A percentile compares a stretch with the other conserved stretches of the same genome.
Conservation (phyloP, 2,888 invertebrate species). For the Meta bourneti region DNA sequence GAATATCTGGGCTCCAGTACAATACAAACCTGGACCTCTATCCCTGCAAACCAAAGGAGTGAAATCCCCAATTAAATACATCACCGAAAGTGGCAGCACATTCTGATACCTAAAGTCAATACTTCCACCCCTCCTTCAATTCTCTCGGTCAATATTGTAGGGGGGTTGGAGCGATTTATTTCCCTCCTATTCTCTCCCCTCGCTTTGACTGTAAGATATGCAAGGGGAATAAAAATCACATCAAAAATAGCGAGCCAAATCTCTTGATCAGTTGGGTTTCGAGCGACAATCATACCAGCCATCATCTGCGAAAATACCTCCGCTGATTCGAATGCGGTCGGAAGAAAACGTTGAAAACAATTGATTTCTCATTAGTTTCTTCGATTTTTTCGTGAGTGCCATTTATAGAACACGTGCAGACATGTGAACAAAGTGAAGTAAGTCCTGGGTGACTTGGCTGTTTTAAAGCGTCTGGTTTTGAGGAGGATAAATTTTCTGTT, state of each 20-base stretch:
- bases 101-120: neutral
- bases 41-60: neutral
- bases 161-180: neutral
- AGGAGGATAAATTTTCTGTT: neutral
- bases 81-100: neutral
- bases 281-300: neutral
- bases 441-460: neutral
- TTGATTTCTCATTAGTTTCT: slow-evolving; percentile 57
- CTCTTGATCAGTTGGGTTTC: neutral
- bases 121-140: neutral
- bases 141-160: neutral
- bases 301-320: neutral
- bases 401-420: neutral
- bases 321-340: slow-evolving; percentile 13
- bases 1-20: too few relatives aligned
- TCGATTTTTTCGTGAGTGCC: slow-evolving; percentile 17
- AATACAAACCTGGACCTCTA: too few relatives aligned
- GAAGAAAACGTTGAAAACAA: slow-evolving; percentile 34
- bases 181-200: neutral
- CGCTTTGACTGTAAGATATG: neutral
- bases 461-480: neutral
- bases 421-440: neutral
- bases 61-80: neutral
- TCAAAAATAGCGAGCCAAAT: neutral
- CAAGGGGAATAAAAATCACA: slow-evolving; percentile 23